phyloP scores from a whole-genome alignment of 2,797 vertebrate genomes.

The Margarornis squamiger region DNA sequence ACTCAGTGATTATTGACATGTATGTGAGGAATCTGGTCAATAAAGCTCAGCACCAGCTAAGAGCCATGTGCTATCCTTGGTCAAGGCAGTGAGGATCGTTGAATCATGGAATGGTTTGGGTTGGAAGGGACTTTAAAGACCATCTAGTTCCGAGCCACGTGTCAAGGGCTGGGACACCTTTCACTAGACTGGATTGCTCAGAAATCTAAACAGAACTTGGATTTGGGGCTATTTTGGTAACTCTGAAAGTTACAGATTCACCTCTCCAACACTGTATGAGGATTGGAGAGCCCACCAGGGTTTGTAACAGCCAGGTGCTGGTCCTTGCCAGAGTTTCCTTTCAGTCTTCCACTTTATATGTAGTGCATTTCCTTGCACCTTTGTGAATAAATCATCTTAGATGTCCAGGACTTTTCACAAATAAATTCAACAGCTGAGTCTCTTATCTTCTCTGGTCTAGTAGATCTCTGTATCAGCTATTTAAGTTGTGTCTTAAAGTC shows the following conservation, averaged over 20 bases:
- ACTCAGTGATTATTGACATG: background rate
- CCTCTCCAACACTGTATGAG: accelerated
- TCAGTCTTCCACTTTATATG: background rate
- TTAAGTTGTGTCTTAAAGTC: background rate
- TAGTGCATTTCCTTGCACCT: background rate
- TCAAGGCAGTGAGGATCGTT: background rate
- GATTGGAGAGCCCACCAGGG: background rate
- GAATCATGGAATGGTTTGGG: background rate
- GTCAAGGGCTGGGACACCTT: background rate
- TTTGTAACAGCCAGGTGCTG: background rate
- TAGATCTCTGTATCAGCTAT: background rate
- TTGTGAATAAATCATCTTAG: background rate
- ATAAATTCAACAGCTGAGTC: background rate
- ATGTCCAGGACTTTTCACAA: background rate
- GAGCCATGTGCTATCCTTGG: background rate
- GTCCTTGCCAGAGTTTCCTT: background rate
- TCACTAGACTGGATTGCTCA: background rate
- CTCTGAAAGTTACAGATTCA: background rate
- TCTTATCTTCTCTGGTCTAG: background rate
- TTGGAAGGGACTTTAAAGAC: background rate
- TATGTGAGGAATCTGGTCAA: background rate
- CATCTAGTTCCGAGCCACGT: background rate
- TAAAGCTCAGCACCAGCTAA: background rate
- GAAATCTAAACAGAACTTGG: background rate
- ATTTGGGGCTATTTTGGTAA: background rate